Base-by-base conservation (phyloP, 2,113 vertebrate genomes). In the Pomatostomus ruficeps region DNA sequence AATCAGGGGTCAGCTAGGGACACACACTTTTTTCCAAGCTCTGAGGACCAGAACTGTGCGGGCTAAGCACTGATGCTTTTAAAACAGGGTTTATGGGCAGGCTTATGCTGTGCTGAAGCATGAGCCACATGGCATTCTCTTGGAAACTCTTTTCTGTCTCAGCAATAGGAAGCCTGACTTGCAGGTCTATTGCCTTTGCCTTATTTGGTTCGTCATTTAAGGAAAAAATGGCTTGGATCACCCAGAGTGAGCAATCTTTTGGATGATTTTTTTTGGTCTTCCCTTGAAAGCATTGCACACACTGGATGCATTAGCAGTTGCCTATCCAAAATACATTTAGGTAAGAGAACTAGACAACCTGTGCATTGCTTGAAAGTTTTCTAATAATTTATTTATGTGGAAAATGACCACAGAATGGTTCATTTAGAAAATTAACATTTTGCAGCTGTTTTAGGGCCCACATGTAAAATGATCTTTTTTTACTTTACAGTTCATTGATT, bases 21-120 rank as follows among this genome's bases (percentile, higher is more conserved):
- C 42, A 80, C 4, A 4, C 29, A 29, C 21, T 74, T 63, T 76
- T 85, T 83, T 73, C 52, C 45, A 40, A 46, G 42, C n/a, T 57
- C 62, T 31, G 14, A 73, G 59, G 49, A 89, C 26, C 63, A 48
- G 63, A 71, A 76, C 1, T 38, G 33, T 1, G 29, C 0, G 0
- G 11, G 40, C 46, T 84, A 70, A 86, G 48, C 3, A 3, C 18
- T 45, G 49, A 49, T 42, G 73, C 36, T 81, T 81, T 89, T 61
- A 79, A 82, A 94, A 57, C 23, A 36, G 49, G 54, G 59, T 51
- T 95, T 90, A 92, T 26, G 63, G 54, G n/a, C 49, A 94, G 76
- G 33, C 12, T 85, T 70, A 78, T 20, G 62, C 52, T 87, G 40
- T 28, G 48, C 65, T 72, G 48, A 74, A 57, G 36, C 36, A 25